Percentiles rank a stretch among this genome's conserved stretches.
These are phyloP conservation scores for Muschampia plurimacula DNA, from an alignment of 2,888 invertebrate species.

Conservation along the genomic window DNA sequence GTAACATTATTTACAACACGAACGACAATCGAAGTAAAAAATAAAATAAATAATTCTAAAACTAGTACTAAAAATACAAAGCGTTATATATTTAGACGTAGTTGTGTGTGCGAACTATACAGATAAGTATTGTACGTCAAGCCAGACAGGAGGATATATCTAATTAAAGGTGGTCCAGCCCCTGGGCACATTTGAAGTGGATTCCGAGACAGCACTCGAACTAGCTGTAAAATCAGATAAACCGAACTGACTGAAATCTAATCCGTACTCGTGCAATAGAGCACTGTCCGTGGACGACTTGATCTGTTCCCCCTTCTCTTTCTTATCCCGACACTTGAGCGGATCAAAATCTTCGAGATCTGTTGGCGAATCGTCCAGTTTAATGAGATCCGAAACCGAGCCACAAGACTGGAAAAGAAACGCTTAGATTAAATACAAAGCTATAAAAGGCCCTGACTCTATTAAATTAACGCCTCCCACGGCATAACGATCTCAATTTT, in stretches of 20 bases:
- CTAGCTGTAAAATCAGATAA: slow-evolving; percentile 75
- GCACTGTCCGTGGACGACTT: slow-evolving; percentile 85
- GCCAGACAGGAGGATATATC: slow-evolving; percentile 26
- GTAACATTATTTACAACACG: slow-evolving; percentile 70
- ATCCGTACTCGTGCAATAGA: slow-evolving; percentile 90
- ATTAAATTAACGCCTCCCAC: slow-evolving; percentile 35
- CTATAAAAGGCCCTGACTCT: slow-evolving; percentile 29
- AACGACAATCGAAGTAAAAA: slow-evolving; percentile 47
- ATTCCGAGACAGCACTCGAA: slow-evolving; percentile 58
- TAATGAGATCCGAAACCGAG: slow-evolving; percentile 78
- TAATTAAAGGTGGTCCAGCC: slow-evolving; percentile 81
- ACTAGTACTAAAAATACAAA: slow-evolving; percentile 54
- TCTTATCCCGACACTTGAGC: slow-evolving; percentile 69
- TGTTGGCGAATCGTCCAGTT: slow-evolving; percentile 76
- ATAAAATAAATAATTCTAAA: slow-evolving; percentile 60
- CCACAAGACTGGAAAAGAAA: slow-evolving; percentile 79
- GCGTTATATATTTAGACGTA: slow-evolving; percentile 51
- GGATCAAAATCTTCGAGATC: slow-evolving; percentile 79
- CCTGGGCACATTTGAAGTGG: slow-evolving; percentile 62
- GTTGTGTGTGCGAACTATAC: slow-evolving; percentile 10
- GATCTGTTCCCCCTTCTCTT: slow-evolving; percentile 67
- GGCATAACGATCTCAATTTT: slow-evolving; percentile 26
- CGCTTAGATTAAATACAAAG: slow-evolving; percentile 53
- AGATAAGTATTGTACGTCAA: background rate
- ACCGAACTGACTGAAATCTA: slow-evolving; percentile 86